These are phyloP conservation scores for Halesus radiatus DNA, from an alignment of 1,140 invertebrate genomes.

Conservation along the genomic window DNA sequence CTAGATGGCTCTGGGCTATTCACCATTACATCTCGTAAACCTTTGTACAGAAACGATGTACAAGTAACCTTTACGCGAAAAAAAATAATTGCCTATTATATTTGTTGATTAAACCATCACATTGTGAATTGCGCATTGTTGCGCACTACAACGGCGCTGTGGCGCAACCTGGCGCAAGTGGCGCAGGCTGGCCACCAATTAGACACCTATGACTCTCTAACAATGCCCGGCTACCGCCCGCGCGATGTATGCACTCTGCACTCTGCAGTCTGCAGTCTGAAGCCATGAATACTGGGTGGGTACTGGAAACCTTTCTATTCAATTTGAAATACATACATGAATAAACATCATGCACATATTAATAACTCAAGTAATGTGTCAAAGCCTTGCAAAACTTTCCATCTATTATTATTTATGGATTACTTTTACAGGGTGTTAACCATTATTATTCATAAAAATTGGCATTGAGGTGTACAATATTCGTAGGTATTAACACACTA, in stretches of 20 bases:
- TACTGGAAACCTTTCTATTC: no score
- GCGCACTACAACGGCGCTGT: not conserved
- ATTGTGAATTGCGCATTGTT: conserved; percentile 31
- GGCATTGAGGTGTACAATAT: no score
- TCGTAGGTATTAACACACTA: no score
- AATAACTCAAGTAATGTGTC: not conserved
- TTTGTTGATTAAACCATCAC: conserved; percentile 37
- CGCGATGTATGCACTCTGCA: not conserved
- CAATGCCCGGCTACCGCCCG: conserved; percentile 9
- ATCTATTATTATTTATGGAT: no score
- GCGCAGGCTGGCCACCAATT: not conserved
- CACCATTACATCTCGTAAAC: not conserved
- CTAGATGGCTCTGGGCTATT: not conserved
- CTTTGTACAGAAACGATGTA: conserved; percentile 15
- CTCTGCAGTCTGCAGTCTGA: no score
- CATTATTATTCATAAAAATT: no score
- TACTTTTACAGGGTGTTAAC: no score
- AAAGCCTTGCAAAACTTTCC: not conserved
- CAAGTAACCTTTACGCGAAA: conserved; percentile 17
- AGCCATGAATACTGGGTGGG: no score
- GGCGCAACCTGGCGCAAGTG: not conserved
- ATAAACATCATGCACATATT: no score
- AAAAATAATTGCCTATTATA: conserved; percentile 39
- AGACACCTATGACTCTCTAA: conserved; percentile 1
- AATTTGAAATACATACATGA: no score